These are phyloP conservation scores for Orthonyx spaldingii DNA, from an alignment of 2,113 vertebrate genomes.

Conservation along the genomic window DNA sequence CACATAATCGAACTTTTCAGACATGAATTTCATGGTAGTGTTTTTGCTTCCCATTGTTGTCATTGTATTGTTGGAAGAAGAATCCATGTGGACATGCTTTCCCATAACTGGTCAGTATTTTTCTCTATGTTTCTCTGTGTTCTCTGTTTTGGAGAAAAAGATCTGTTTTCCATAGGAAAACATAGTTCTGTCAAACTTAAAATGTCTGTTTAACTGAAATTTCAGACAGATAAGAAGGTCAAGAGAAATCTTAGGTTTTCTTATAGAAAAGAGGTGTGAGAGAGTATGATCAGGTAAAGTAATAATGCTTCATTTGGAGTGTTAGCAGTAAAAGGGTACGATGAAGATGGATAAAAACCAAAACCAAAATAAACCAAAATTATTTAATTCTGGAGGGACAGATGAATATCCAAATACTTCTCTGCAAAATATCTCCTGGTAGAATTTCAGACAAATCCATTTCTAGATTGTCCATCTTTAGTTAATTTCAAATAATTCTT, in stretches of 20 bases:
- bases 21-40: neutral
- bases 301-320: neutral
- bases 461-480: neutral
- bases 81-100: neutral
- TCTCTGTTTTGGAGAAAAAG: neutral
- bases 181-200: neutral
- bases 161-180: neutral
- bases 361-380: neutral
- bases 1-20: neutral
- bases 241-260: neutral
- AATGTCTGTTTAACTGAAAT: neutral
- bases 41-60: neutral
- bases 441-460: neutral
- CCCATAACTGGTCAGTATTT: neutral
- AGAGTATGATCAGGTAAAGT: neutral
- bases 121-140: neutral
- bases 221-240: neutral
- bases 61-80: neutral
- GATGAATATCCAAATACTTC: neutral
- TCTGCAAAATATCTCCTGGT: neutral
- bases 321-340: accelerated
- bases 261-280: neutral
- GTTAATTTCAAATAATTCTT: neutral
- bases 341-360: neutral
- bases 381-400: neutral